These are phyloP conservation scores for Portevinia maculata DNA, from an alignment of 2,888 invertebrate genomes.

Conservation along the genomic window DNA sequence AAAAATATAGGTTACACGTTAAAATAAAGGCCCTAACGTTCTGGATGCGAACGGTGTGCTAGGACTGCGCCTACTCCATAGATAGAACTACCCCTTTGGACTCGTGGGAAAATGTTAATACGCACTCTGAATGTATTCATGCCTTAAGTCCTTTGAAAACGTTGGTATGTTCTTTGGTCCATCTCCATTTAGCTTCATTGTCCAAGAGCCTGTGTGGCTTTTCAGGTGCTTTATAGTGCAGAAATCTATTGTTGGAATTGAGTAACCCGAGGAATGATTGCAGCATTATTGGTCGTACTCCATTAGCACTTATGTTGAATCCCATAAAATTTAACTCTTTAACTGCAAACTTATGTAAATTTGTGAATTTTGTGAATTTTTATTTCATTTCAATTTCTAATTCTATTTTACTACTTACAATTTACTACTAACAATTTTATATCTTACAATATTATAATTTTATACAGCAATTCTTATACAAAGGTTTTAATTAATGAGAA, in stretches of 20 bases:
- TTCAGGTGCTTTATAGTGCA: not conserved
- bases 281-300: no score
- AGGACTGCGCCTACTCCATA: constrained; percentile 7
- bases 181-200: not conserved
- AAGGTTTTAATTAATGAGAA: no score
- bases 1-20: no score
- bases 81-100: not conserved
- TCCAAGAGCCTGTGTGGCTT: not conserved
- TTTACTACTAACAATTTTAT: no score
- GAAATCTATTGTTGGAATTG: no score
- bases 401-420: no score
- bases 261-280: no score
- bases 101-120: not conserved
- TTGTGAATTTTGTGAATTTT: no score
- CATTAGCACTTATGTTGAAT: no score
- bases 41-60: constrained; percentile 9
- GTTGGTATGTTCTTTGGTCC: not conserved
- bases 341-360: not conserved
- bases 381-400: no score
- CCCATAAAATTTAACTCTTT: not conserved
- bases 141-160: not conserved
- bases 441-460: no score
- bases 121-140: not conserved
- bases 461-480: no score
- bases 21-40: not conserved